Base-by-base conservation (phyloP, 2,113 vertebrate species). In the Myotis brandtii region DNA sequence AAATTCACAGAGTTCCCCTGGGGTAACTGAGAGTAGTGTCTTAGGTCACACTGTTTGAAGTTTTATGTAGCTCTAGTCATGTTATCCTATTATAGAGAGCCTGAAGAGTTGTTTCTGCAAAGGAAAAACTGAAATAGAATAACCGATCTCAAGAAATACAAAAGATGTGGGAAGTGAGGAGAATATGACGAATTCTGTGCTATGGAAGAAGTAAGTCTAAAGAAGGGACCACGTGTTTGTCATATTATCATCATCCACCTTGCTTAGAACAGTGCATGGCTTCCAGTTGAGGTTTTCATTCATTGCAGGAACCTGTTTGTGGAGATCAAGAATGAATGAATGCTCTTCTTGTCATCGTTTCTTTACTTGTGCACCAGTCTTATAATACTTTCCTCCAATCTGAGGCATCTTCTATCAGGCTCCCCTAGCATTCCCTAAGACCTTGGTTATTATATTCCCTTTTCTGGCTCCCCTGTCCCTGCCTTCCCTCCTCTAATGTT, bases 91-190 rank as follows among this genome's bases (percentile, higher is more conserved):
- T 69, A n/a, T 1, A 70, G 23, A 43, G 30, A 75, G 52, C 46
- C 54, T 84, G 14, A 23, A 79, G 66, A 79, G 20, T 52, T 62
- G 56, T 50, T 59, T 83, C 56, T 76, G 54, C 21, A 73, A 50
- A 76, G 80, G 23, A 40, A 80, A 93, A 67, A 27, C 37, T 21
- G 6, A 80, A 80, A 30, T 83, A 46, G 30, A 87, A 67, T 34
- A 75, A 50, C 82, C 54, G 27, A 94, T 92, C 87, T 97, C 94
- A 89, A 93, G 85, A 89, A 54, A 37, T 72, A 34, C 25, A 30
- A 50, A 50, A 89, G 72, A 20, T 43, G 34, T 62, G 52, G 23
- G 59, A 48, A 23, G 54, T 21, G 27, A 54, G 32, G 7, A 21
- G 79, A 23, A 16, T 3, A 3, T 9, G 30, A 5, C 52, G 21